Base-by-base conservation (phyloP, 2,113 vertebrate species). In the Herpailurus yagouaroundi region DNA sequence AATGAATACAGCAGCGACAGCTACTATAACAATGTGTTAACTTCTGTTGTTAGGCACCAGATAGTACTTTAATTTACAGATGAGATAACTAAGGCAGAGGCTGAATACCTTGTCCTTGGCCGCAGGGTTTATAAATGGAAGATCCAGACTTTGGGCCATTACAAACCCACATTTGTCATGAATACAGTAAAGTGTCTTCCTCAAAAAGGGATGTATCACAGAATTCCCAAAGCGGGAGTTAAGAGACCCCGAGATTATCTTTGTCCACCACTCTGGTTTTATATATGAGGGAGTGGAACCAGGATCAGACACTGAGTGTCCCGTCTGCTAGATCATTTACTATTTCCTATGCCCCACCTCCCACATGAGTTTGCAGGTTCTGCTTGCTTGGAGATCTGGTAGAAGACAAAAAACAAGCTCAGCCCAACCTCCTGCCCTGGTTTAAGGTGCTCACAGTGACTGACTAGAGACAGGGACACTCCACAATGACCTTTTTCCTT, bases 11-110 rank as follows among this genome's bases (percentile, higher is more conserved):
- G 69, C 3, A 90, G 38, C 13, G 38, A 66, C 1, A 93, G n/a
- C n/a, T 33, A 60, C 60, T 45, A 38, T 4, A n/a, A 31, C 31
- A 79, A 79, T 15, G 29, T 60, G n/a, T 25, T 93, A 90, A 15
- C 74, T 80, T 92, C 80, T 48, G 7, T 74, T 73, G 73, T 48
- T 45, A 76, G 76, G 89, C 31, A 77, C 6, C 14, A 27, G 41
- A 87, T 16, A 91, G 48, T 19, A 69, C 18, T 92, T 93, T 83
- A 69, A 91, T 83, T 79, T 57, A 81, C 27, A 95, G n/a, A 93
- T 82, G 74, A 97, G 48, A 91, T 92, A 96, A 95, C 74, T 50
- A 82, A 89, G 19, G 92, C 64, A 88, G 0, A 64, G 77, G 36
- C n/a, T 85, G 79, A 96, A 45, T 69, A 88, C 41, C 21, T 50